These are phyloP conservation scores for Lamellibrachia satsuma DNA, from an alignment of 2,888 invertebrate genomes.

Conservation along the genomic window DNA sequence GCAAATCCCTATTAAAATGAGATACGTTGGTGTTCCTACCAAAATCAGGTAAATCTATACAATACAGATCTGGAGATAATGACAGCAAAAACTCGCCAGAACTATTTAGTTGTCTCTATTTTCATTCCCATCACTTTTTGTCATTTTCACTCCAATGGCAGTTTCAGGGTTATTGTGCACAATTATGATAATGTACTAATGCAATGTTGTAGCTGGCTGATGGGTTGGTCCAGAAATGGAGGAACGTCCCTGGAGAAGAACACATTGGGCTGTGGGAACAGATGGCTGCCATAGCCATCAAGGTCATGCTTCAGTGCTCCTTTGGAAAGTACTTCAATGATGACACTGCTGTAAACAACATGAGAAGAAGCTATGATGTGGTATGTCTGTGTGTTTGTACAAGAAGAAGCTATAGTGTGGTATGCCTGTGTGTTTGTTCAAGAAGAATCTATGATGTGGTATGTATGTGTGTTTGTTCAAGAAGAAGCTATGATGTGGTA, in stretches of 20 bases:
- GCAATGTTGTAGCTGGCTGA: conserved; percentile 48
- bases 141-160: too few species aligned
- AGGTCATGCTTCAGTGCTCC: conserved; percentile 47
- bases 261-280: conserved; percentile 59
- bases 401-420: too few species aligned
- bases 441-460: background rate
- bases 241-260: conserved; percentile 51
- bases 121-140: too few species aligned
- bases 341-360: conserved; percentile 36
- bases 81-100: too few species aligned
- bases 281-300: conserved; percentile 57
- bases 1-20: too few species aligned
- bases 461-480: too few species aligned
- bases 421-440: too few species aligned
- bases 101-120: too few species aligned
- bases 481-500: background rate
- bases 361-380: background rate
- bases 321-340: conserved; percentile 55
- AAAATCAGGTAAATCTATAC: too few species aligned
- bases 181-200: background rate
- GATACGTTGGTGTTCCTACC: too few species aligned
- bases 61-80: too few species aligned
- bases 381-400: background rate
- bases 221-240: conserved; percentile 56
- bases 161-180: too few species aligned